phyloP scores from a whole-genome alignment of 2,113 vertebrate species.

The Tor tambroides region DNA sequence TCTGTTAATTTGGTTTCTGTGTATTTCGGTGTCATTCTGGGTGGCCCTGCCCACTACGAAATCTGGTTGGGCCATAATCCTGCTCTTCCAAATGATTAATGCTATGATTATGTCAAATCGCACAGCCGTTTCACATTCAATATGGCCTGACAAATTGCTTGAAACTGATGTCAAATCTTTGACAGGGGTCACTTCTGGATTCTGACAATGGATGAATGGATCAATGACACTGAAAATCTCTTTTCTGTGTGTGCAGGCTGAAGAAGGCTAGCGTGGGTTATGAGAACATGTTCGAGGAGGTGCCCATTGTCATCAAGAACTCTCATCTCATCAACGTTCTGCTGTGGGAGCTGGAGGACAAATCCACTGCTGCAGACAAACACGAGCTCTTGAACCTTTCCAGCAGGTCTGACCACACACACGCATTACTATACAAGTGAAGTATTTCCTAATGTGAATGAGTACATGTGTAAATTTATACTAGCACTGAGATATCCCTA shows the following conservation, averaged over 20 bases:
- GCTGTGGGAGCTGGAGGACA: constrained; percentile 96
- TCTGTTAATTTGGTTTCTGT: neutral
- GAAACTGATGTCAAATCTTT: neutral
- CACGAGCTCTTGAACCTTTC: constrained; percentile 96
- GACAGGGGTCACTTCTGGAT: neutral
- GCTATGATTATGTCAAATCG: no score
- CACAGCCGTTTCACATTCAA: neutral
- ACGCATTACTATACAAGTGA: neutral
- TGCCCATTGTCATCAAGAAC: constrained; percentile 97
- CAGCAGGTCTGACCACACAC: constrained; percentile 84
- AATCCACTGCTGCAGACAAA: constrained; percentile 90
- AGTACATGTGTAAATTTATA: neutral
- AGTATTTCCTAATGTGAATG: neutral
- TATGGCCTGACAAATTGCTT: neutral
- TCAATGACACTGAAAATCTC: neutral
- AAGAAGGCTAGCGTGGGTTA: constrained; percentile 94
- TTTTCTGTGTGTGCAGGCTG: constrained; percentile 76
- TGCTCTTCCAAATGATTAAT: no score
- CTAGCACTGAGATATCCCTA: neutral
- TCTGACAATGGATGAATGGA: no score
- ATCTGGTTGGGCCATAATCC: neutral
- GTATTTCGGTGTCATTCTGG: neutral
- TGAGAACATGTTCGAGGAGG: constrained; percentile 98
- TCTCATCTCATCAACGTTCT: constrained; percentile 95
- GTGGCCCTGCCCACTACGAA: neutral